phyloP scores from a whole-genome alignment of 2,888 invertebrate genomes.

The Catocala sponsa region DNA sequence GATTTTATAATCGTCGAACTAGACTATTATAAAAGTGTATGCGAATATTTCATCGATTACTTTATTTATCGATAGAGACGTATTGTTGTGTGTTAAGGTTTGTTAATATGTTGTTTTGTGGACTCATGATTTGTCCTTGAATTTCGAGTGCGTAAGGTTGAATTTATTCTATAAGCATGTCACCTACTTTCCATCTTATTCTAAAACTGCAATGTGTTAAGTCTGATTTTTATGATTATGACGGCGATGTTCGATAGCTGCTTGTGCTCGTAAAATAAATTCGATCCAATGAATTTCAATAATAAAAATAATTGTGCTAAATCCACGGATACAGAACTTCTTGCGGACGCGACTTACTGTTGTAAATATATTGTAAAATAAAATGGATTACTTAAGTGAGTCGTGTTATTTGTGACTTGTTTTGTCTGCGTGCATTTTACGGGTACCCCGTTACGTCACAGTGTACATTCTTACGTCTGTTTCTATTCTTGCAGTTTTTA shows the following conservation, averaged over 20 bases:
- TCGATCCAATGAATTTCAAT: conserved; percentile 54
- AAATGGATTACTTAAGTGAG: conserved; percentile 63
- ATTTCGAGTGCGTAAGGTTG: conserved; percentile 33
- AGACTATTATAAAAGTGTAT: conserved; percentile 64
- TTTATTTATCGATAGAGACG: conserved; percentile 59
- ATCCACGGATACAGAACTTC: conserved; percentile 65
- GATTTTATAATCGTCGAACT: conserved; percentile 60
- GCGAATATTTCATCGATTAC: conserved; percentile 56
- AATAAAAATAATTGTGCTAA: conserved; percentile 68
- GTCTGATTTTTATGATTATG: conserved; percentile 35
- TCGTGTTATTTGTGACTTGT: conserved; percentile 69
- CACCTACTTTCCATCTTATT: conserved; percentile 20
- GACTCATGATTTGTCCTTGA: conserved; percentile 35
- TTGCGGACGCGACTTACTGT: conserved; percentile 61
- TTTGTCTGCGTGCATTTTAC: conserved; percentile 68
- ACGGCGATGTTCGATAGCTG: conserved; percentile 19
- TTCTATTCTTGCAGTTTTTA: conserved; percentile 34
- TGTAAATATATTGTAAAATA: conserved; percentile 83
- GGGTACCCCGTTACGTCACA: conserved; percentile 59
- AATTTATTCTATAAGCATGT: conserved; percentile 45
- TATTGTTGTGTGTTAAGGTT: conserved; percentile 61
- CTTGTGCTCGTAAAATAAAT: conserved; percentile 59
- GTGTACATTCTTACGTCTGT: conserved; percentile 31
- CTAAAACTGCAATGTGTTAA: conserved; percentile 35
- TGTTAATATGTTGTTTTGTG: conserved; percentile 57